Conservation (phyloP, 2,113 vertebrate species). For the Eulemur macaco region DNA sequence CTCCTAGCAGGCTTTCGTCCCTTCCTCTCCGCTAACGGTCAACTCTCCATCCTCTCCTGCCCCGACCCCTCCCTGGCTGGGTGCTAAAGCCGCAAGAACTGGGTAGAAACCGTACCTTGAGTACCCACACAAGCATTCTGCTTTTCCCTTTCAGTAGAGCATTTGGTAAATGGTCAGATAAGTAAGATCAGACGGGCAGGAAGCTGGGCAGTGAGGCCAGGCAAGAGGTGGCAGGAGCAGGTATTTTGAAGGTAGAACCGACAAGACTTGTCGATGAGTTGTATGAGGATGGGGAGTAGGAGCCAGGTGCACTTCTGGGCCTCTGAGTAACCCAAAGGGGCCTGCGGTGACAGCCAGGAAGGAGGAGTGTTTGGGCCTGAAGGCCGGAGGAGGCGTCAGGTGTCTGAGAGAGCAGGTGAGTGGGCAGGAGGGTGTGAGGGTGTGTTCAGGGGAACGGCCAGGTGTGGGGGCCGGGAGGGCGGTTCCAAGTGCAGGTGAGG, state of each 20-base stretch:
- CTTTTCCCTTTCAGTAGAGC: no score
- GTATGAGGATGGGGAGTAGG: no score
- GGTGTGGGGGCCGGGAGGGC: background rate
- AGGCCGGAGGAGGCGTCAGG: background rate
- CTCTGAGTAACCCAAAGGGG: background rate
- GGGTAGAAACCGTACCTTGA: no score
- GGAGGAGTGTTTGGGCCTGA: accelerated
- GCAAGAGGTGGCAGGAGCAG: background rate
- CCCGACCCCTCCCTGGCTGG: background rate
- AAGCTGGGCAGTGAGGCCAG: no score
- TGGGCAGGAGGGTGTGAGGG: background rate
- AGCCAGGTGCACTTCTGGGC: accelerated
- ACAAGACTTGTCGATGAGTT: no score
- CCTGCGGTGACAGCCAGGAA: no score
- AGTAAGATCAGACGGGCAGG: background rate
- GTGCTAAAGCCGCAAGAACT: no score
- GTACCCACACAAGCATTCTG: no score
- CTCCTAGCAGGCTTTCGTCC: no score
- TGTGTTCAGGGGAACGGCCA: background rate
- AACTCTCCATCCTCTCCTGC: no score
- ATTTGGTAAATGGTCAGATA: no score
- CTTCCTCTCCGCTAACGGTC: background rate
- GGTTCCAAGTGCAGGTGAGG: accelerated
- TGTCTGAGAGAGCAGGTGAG: accelerated
- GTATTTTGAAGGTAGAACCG: accelerated